These are phyloP conservation scores for Melanotaenia parkinsoni DNA, from an alignment of 2,797 vertebrate species.

Conservation along the genomic window DNA sequence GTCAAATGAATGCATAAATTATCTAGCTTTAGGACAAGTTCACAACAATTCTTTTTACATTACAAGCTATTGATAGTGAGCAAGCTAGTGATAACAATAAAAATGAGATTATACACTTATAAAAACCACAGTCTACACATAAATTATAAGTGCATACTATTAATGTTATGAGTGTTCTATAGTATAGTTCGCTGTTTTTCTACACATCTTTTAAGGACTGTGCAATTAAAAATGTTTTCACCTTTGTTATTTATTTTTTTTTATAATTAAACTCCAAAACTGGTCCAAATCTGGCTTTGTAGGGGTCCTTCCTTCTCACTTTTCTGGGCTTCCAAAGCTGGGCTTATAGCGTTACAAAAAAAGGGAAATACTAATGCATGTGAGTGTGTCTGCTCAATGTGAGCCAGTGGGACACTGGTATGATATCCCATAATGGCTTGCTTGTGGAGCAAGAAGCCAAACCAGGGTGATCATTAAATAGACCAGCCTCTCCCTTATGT, in stretches of 20 bases:
- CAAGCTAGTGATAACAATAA: too few relatives aligned
- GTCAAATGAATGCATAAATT: too few relatives aligned
- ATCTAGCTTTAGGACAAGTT: too few relatives aligned
- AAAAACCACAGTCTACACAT: too few relatives aligned
- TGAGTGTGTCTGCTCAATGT: background rate
- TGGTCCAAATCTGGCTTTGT: background rate
- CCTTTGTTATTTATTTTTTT: background rate
- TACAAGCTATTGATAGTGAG: too few relatives aligned
- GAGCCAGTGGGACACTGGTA: background rate
- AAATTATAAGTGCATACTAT: too few relatives aligned
- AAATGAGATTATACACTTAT: too few relatives aligned
- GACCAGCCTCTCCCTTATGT: background rate
- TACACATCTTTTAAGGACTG: background rate
- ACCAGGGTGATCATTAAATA: background rate
- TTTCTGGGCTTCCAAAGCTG: background rate
- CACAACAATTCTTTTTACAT: too few relatives aligned
- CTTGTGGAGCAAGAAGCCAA: background rate
- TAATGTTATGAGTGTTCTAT: too few relatives aligned
- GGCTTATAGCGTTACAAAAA: background rate
- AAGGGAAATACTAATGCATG: background rate
- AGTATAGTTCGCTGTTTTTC: too few relatives aligned
- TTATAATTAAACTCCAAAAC: background rate
- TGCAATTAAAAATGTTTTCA: background rate
- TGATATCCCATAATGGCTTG: background rate
- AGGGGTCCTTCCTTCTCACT: background rate